Evolutionary conservation across 2,113 vertebrate species (phyloP).

Genomic region (Oncorhynchus tshawytscha): DNA sequence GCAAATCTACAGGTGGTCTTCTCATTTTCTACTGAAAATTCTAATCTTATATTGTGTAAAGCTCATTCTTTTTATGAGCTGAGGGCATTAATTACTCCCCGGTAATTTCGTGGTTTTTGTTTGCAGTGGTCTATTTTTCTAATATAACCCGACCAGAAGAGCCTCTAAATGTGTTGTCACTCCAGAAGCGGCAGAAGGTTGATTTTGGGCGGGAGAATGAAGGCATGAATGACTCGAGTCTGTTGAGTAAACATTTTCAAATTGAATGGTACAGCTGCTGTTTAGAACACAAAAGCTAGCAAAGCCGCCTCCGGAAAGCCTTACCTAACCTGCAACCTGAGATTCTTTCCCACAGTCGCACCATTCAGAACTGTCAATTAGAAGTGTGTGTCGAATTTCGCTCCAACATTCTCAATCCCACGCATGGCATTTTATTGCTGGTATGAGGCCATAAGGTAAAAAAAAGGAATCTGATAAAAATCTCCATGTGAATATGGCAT

Average conservation of each 20-base stretch:
- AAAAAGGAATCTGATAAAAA: conserved; percentile 11
- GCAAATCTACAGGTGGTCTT: too few relatives aligned
- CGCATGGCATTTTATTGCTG: conserved; percentile 1
- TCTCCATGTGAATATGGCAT: conserved; percentile 23
- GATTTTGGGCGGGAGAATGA: conserved; percentile 1
- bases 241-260: conserved; percentile 22
- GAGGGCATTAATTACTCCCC: too few relatives aligned
- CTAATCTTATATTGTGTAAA: too few relatives aligned
- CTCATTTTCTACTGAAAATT: too few relatives aligned
- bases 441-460: conserved; percentile 11
- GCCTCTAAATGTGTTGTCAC: background rate
- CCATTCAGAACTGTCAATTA: conserved; percentile 19
- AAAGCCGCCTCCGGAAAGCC: conserved; percentile 7
- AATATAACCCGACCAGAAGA: too few relatives aligned
- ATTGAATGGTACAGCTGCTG: conserved; percentile 27
- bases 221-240: background rate
- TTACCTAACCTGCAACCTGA: too few relatives aligned
- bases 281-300: conserved; percentile 16
- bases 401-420: conserved; percentile 5
- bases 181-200: background rate
- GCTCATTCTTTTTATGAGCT: too few relatives aligned
- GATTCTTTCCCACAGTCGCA: conserved; percentile 21
- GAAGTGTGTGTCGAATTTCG: conserved; percentile 21
- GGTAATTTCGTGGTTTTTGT: too few relatives aligned
- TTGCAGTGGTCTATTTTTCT: too few relatives aligned